Base-by-base conservation (phyloP, 2,113 vertebrate species). In the Syngnathus scovelli region DNA sequence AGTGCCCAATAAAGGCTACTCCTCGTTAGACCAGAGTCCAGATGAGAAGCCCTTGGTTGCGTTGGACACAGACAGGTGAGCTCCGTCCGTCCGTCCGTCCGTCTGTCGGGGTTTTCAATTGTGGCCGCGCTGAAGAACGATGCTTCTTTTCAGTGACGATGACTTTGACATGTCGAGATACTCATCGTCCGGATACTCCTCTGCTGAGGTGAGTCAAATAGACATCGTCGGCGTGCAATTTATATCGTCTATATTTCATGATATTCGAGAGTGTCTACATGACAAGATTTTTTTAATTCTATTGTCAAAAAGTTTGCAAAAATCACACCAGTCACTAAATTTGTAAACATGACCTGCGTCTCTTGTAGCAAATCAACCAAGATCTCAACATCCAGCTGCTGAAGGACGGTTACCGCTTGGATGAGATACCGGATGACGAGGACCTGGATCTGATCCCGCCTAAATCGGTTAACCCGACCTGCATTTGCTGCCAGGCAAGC, bases 91-190 rank as follows among this genome's bases (percentile, higher is more conserved):
- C 27, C 2, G 37, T 39, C 37, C 21, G 37, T 39, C 37, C 21
- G 66, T 43, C 16, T 1, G 46, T n/a, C 75, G 43, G 13, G 38
- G 16, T 16, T 27, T 21, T 41, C 9, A 62, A 62, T 16, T 1
- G 27, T 8, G 13, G 27, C 13, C 55, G 13, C 41, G 6, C 13
- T 62, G 75, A 3, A 88, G 1, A 79, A 16, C 87, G 13, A 7
- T 62, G n/a, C 41, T 62, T 6, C 39, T 44, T 4, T 85, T 54
- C 88, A 99, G 97, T 64, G 97, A 99, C 85, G 97, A 99, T 81
- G 97, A 99, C 85, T 98, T 99, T 71, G 96, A 99, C 85, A 95
- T 99, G 94, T 99, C 97, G 72, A 95, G 96, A 92, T 98, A 99
- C 67, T 99, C 97, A 7, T 99, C 97, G 1, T 99, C 97, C 1